Conservation (phyloP, 2,888 invertebrate genomes). For the Catocala fraxini region DNA sequence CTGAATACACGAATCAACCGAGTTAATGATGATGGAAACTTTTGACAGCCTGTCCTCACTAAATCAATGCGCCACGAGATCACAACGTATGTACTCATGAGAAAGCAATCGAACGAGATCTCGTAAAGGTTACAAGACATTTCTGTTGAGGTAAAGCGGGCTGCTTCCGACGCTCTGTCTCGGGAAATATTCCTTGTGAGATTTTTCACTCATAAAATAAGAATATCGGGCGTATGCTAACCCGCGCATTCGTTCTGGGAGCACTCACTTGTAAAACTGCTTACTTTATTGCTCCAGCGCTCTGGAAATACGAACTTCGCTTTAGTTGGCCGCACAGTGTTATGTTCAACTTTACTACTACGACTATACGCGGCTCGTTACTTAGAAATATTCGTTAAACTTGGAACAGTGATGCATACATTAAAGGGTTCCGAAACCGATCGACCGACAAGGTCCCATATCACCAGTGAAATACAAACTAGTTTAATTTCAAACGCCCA, state of each 20-base stretch:
- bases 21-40: conserved; percentile 74
- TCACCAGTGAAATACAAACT: conserved; percentile 79
- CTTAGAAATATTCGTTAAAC: conserved; percentile 67
- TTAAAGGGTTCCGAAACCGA: conserved; percentile 83
- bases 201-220: conserved; percentile 76
- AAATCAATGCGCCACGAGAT: conserved; percentile 55
- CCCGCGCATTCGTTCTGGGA: conserved; percentile 72
- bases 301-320: conserved; percentile 70
- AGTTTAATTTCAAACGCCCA: conserved; percentile 76
- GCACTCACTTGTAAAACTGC: conserved; percentile 81
- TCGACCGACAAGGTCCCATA: conserved; percentile 75
- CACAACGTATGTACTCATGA: conserved; percentile 41
- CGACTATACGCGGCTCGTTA: conserved; percentile 56
- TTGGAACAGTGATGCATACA: conserved; percentile 75
- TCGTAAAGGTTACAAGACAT: conserved; percentile 41
- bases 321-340: conserved; percentile 64
- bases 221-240: conserved; percentile 75
- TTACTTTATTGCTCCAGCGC: conserved; percentile 78
- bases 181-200: conserved; percentile 61
- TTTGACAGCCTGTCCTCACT: conserved; percentile 65
- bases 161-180: conserved; percentile 42
- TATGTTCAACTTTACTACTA: conserved; percentile 57
- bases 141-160: conserved; percentile 33
- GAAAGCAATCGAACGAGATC: conserved; percentile 49
- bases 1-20: conserved; percentile 74